Evolutionary conservation across 2,113 vertebrate genomes (phyloP).

Genomic region (Nansenia antarctica): DNA sequence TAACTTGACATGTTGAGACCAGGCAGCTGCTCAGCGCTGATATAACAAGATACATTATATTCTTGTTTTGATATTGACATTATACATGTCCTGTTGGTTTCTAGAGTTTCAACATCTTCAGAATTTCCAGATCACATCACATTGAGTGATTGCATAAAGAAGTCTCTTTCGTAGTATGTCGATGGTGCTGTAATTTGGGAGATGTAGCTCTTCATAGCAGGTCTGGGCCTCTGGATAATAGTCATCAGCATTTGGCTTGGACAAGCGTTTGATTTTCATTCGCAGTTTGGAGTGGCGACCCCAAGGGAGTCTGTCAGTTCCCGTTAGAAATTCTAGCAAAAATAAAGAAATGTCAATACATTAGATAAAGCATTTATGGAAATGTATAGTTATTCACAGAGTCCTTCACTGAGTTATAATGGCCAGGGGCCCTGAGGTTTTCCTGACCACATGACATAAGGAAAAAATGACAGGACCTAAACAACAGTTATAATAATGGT

Average conservation of each 20-base stretch:
- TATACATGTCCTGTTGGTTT: too few relatives aligned
- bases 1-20: too few relatives aligned
- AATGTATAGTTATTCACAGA: background rate
- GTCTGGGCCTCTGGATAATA: background rate
- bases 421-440: too few relatives aligned
- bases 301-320: conserved; percentile 49
- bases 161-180: conserved; percentile 51
- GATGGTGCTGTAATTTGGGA: conserved; percentile 68
- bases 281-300: background rate
- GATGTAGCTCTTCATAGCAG: conserved; percentile 24
- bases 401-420: background rate
- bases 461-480: too few relatives aligned
- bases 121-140: conserved; percentile 34
- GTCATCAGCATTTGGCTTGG: conserved; percentile 35
- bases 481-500: too few relatives aligned
- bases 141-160: conserved; percentile 40
- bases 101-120: conserved; percentile 18
- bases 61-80: too few relatives aligned
- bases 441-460: too few relatives aligned
- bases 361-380: background rate
- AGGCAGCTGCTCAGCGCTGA: too few relatives aligned
- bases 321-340: conserved; percentile 64
- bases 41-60: too few relatives aligned
- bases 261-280: background rate
- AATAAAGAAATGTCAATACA: background rate